Evolutionary conservation across 2,113 vertebrate species (phyloP).

Genomic region (Brevimyrus niger): DNA sequence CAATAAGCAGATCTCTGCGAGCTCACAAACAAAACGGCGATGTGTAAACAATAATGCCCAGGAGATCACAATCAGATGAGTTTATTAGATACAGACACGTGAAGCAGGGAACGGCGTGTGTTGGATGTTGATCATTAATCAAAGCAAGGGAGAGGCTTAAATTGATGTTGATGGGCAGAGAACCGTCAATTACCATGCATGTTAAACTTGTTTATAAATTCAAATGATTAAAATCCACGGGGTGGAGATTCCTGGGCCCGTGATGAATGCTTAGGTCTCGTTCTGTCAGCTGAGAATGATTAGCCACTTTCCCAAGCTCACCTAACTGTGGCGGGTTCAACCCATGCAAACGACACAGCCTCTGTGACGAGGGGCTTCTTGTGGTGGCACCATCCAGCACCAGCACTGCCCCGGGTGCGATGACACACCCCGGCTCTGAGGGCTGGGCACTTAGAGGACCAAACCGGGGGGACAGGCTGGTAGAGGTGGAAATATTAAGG

Average conservation of each 20-base stretch:
- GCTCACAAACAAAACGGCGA: not conserved
- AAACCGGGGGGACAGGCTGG: not conserved
- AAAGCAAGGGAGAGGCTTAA: constrained; percentile 3
- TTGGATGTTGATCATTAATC: constrained; percentile 8
- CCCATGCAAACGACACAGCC: not conserved
- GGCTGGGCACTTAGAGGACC: not conserved
- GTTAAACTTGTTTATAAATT: not conserved
- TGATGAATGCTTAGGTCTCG: not conserved
- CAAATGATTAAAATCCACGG: not conserved
- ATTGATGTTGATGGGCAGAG: constrained; percentile 1
- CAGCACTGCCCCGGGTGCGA: not conserved
- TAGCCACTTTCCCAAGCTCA: not conserved
- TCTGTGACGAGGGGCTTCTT: not conserved
- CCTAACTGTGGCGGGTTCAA: not conserved
- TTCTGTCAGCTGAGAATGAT: not conserved
- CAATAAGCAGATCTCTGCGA: not conserved
- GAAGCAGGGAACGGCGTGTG: not conserved
- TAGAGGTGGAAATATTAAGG: not conserved
- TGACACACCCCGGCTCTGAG: not conserved
- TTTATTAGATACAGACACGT: constrained; percentile 1
- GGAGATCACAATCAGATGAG: constrained; percentile 16
- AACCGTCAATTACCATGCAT: not conserved
- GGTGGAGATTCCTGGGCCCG: not conserved
- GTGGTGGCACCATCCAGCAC: not conserved
- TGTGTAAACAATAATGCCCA: not conserved